Base-by-base conservation (phyloP, 2,797 vertebrate genomes). In the Pantherophis alleghaniensis region DNA sequence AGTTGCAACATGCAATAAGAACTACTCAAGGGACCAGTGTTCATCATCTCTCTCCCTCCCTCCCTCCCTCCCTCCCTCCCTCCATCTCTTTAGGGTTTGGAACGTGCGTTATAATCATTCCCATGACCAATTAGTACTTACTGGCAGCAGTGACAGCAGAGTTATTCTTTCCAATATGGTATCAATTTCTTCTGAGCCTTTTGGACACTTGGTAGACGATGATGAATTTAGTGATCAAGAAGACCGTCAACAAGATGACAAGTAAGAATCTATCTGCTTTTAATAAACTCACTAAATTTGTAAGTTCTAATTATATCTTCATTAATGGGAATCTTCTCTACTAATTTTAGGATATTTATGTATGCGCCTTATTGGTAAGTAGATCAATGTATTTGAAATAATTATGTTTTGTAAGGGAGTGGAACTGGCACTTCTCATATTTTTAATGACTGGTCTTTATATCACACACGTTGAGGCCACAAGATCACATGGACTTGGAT, bases 151-250 rank as follows among this genome's bases (percentile, higher is more conserved):
- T 55, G 99, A 99, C 97, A 99, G 99, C 98, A 98, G 99, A 96
- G 98, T 99, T 97, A 99, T 99, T 96, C 98, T 99, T 86, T 99
- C 99, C 97, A 99, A 99, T 95, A 99, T 99, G 99, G 99, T 99
- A 94, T 99, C 99, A 96, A 99, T 99, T 98, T 99, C 99, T 95
- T 99, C 99, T 0, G 99, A 99, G 97, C 99, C 99, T 1, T 99
- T 99, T 24, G 99, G 99, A 51, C 99, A 99, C 96, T 97, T 99
- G 97, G 99, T 99, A 96, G 99, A 99, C 5, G 99, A 99, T 2
- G 99, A 99, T 1, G 99, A 99, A 86, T 98, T 99, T 93, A 99
- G 99, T 86, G 99, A 99, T 91, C 98, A 98, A 2, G 99, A 99
- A 95, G 99, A 99, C n/a, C 98, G 97, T 96, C 98, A 98, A 86